Evolutionary conservation across 2,113 vertebrate species (phyloP).

Genomic region (Nannospalax galili): DNA sequence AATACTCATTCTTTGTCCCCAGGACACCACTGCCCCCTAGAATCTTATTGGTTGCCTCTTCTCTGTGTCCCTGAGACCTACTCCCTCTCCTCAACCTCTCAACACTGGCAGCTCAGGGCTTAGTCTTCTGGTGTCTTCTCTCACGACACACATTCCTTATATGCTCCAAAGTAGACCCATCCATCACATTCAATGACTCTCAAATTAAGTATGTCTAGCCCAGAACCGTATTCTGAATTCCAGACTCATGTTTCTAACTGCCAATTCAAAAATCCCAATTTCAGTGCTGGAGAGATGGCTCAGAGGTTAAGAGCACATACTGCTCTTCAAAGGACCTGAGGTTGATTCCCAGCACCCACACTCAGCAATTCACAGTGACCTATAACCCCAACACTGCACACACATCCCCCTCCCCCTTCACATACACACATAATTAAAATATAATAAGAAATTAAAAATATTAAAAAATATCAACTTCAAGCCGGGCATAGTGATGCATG

Average conservation of each 20-base stretch:
- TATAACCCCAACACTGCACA: too few relatives aligned
- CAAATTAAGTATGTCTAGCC: not conserved
- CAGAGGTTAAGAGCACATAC: too few relatives aligned
- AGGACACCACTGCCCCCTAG: not conserved
- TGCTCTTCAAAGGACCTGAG: too few relatives aligned
- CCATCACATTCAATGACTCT: not conserved
- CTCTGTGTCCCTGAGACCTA: not conserved
- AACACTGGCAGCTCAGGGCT: not conserved
- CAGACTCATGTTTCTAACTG: not conserved
- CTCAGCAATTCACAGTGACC: too few relatives aligned
- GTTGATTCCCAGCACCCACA: too few relatives aligned
- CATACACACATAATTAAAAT: too few relatives aligned
- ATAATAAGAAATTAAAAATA: too few relatives aligned
- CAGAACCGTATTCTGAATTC: constrained; percentile 6
- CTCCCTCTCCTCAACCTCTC: not conserved
- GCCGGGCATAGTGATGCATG: too few relatives aligned
- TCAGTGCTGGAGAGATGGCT: too few relatives aligned
- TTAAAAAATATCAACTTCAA: too few relatives aligned
- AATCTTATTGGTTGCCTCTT: not conserved
- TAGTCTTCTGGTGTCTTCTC: not conserved
- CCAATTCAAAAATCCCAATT: not conserved
- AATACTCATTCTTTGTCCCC: not conserved
- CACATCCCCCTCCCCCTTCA: too few relatives aligned
- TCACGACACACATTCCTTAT: not conserved
- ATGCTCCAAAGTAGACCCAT: not conserved